These are phyloP conservation scores for Buathra laborator DNA, from an alignment of 2,888 invertebrate species.

Conservation along the genomic window DNA sequence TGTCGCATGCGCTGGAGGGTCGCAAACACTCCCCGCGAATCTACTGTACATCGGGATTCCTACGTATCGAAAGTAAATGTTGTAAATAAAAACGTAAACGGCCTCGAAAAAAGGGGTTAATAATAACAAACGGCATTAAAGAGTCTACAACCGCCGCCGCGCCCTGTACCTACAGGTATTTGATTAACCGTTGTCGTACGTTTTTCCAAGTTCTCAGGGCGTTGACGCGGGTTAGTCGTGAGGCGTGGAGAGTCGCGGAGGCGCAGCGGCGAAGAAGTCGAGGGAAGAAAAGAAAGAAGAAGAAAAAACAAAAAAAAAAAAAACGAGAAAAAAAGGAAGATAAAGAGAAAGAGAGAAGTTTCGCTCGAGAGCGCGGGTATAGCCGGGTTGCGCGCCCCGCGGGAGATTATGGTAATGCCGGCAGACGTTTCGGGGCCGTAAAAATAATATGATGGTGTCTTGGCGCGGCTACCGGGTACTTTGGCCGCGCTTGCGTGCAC, in stretches of 20 bases:
- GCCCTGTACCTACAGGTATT: conserved; percentile 19
- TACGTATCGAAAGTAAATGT: not conserved
- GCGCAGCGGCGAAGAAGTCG: conserved; percentile 41
- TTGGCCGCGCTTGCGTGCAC: conserved; percentile 75
- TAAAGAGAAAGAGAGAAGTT: conserved; percentile 54
- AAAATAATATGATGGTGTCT: conserved; percentile 82
- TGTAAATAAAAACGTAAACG: conserved; percentile 1
- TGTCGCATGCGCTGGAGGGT: not conserved
- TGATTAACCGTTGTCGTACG: conserved; percentile 30
- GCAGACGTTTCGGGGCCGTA: conserved; percentile 82
- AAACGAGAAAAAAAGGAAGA: conserved; percentile 23
- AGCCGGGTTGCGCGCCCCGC: conserved; percentile 69
- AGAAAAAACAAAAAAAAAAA: conserved; percentile 39
- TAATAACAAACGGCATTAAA: not conserved
- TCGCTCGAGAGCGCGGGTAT: conserved; percentile 62
- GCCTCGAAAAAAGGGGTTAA: conserved; percentile 7
- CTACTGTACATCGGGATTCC: not conserved
- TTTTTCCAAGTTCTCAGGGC: conserved; percentile 67
- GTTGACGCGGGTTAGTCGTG: conserved; percentile 67
- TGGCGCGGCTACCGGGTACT: conserved; percentile 81
- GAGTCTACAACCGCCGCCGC: not conserved
- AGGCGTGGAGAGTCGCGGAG: not conserved
- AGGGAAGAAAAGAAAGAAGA: conserved; percentile 51
- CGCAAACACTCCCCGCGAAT: not conserved
- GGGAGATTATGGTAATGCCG: conserved; percentile 82